Percentiles rank a stretch among this genome's conserved stretches.
Evolutionary conservation across 1,140 invertebrate genomes (phyloP).

Genomic region (Stegodyphus mimosarum): DNA sequence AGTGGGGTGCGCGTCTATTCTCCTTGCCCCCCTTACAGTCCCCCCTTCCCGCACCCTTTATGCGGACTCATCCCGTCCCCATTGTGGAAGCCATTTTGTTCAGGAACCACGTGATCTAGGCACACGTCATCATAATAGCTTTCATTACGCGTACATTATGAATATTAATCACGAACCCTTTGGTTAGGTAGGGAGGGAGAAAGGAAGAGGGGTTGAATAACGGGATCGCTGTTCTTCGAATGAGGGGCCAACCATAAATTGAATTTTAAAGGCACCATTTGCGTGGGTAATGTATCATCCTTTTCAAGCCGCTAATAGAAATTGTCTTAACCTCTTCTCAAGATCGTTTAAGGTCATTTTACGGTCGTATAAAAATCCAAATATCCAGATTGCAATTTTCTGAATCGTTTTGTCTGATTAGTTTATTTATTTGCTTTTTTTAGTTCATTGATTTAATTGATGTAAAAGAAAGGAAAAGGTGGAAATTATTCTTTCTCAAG

Average conservation of each 20-base stretch:
- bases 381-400: too few species aligned
- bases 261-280: neutral
- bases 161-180: conserved; percentile 61
- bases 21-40: neutral
- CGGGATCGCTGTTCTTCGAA: neutral
- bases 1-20: neutral
- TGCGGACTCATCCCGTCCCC: conserved; percentile 48
- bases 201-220: conserved; percentile 9
- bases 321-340: too few species aligned
- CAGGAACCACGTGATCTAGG: conserved; percentile 59
- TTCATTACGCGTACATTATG: conserved; percentile 61
- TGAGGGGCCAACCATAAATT: conserved; percentile 26
- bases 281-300: too few species aligned
- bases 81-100: conserved; percentile 61
- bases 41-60: conserved; percentile 22
- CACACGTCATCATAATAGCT: conserved; percentile 61
- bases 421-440: too few species aligned
- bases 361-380: too few species aligned
- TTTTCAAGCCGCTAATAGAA: too few species aligned
- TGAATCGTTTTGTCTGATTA: too few species aligned
- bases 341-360: too few species aligned
- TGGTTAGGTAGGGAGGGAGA: conserved; percentile 32
- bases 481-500: too few species aligned
- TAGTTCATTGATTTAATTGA: too few species aligned
- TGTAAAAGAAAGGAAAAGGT: too few species aligned